phyloP scores from a whole-genome alignment of 2,888 invertebrate species.

The Perizoma affinitatum region DNA sequence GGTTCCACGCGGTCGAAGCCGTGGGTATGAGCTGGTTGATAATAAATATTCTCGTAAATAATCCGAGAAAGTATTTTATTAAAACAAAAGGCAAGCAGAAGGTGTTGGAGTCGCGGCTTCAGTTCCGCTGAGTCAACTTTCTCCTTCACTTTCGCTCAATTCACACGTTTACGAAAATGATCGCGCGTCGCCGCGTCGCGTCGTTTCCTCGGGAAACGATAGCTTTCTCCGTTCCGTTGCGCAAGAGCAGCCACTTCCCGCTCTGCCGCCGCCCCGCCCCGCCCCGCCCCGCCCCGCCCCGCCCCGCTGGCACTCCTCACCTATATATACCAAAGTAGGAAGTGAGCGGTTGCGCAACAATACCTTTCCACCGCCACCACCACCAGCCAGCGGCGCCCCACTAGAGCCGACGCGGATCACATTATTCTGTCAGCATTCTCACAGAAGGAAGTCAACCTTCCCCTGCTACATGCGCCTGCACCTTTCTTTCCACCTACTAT shows the following conservation, averaged over 20 bases:
- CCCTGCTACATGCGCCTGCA: no score
- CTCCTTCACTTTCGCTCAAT: conserved; percentile 80
- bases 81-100: conserved; percentile 7
- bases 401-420: not conserved
- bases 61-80: not conserved
- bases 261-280: conserved; percentile 44
- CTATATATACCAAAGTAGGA: conserved; percentile 76
- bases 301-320: conserved; percentile 65
- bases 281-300: conserved; percentile 46
- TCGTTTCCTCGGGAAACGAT: conserved; percentile 74
- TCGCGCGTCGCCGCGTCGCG: conserved; percentile 59
- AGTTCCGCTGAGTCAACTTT: conserved; percentile 50
- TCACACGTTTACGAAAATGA: conserved; percentile 82
- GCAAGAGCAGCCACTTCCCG: conserved; percentile 76
- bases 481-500: no score
- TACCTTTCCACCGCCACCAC: conserved; percentile 59
- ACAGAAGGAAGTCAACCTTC: no score
- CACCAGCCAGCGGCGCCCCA: not conserved
- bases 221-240: conserved; percentile 79
- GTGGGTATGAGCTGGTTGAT: no score
- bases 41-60: no score
- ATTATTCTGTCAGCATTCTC: no score
- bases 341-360: conserved; percentile 65
- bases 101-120: conserved; percentile 13
- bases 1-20: no score